Percentiles rank a stretch among this genome's conserved stretches.
phyloP scores from a whole-genome alignment of 2,113 vertebrate species.

The Vicugna pacos region DNA sequence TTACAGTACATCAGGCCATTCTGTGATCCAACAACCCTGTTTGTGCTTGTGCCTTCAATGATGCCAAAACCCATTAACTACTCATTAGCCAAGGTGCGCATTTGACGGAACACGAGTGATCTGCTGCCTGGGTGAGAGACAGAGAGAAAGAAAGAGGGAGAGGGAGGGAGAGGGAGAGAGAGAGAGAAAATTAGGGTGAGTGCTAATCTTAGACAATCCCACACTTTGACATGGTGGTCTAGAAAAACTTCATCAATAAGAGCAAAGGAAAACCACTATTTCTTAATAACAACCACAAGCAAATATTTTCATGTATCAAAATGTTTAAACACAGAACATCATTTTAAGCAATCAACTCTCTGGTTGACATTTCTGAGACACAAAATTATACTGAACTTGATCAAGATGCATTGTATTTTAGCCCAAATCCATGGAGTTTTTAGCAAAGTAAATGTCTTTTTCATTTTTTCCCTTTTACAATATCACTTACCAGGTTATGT shows the following conservation, averaged over 20 bases:
- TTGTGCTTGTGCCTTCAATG: background rate
- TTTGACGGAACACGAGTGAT: slow-evolving; percentile 44
- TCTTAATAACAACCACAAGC: background rate
- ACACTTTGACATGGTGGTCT: background rate
- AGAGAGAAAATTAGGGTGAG: background rate
- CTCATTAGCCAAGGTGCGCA: slow-evolving; percentile 72
- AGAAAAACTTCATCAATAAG: slow-evolving; percentile 20
- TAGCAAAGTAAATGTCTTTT: slow-evolving; percentile 60
- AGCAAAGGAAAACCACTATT: slow-evolving; percentile 27
- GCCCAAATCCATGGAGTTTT: slow-evolving; percentile 28
- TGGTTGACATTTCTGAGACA: slow-evolving; percentile 51
- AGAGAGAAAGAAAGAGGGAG: rapidly evolving
- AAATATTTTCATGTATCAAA: background rate
- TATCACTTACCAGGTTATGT: background rate
- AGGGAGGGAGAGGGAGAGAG: too few relatives aligned
- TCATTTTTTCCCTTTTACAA: background rate
- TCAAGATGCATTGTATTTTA: slow-evolving; percentile 61
- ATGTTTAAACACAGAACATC: slow-evolving; percentile 53
- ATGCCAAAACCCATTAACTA: slow-evolving; percentile 73
- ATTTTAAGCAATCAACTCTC: slow-evolving; percentile 23
- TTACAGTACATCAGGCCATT: slow-evolving; percentile 1
- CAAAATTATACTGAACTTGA: slow-evolving; percentile 50
- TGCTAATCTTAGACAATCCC: background rate
- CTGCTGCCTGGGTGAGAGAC: background rate
- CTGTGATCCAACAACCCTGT: background rate